phyloP scores from a whole-genome alignment of 2,797 vertebrate genomes.

The Sebastiscus tertius region DNA sequence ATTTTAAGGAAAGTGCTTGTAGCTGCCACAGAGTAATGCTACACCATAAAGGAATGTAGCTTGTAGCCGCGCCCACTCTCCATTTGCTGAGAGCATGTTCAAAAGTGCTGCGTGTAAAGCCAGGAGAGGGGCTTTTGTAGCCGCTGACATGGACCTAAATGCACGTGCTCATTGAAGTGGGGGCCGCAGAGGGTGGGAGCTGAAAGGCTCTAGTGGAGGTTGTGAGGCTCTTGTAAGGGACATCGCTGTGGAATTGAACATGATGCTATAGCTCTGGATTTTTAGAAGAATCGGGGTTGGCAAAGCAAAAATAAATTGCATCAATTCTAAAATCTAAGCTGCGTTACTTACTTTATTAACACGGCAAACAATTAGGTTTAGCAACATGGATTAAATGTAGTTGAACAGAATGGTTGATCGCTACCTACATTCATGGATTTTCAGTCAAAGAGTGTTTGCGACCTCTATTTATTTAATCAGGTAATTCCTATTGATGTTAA shows the following conservation, averaged over 20 bases:
- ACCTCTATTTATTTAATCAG: slow-evolving; percentile 29
- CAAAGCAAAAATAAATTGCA: background rate
- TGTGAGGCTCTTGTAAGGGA: background rate
- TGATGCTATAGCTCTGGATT: background rate
- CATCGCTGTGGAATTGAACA: background rate
- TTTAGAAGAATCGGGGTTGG: background rate
- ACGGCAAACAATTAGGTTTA: background rate
- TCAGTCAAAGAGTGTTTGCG: slow-evolving; percentile 12
- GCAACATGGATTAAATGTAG: background rate
- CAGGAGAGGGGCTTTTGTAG: slow-evolving; percentile 29
- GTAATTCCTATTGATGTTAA: slow-evolving; percentile 30
- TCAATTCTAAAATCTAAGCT: background rate
- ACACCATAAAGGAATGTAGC: slow-evolving; percentile 20
- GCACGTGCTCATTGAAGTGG: slow-evolving; percentile 10
- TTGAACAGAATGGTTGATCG: background rate
- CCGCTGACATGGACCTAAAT: slow-evolving; percentile 42
- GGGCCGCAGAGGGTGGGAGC: background rate
- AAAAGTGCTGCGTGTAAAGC: slow-evolving; percentile 29
- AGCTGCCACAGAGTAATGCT: slow-evolving; percentile 29
- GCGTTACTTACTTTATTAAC: background rate
- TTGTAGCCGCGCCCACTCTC: slow-evolving; percentile 6
- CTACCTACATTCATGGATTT: background rate
- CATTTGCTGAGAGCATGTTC: slow-evolving; percentile 33
- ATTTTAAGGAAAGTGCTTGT: slow-evolving; percentile 44
- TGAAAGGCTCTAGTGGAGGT: background rate